phyloP scores from a whole-genome alignment of 2,797 vertebrate genomes.

The Tauraco hartlaubi region DNA sequence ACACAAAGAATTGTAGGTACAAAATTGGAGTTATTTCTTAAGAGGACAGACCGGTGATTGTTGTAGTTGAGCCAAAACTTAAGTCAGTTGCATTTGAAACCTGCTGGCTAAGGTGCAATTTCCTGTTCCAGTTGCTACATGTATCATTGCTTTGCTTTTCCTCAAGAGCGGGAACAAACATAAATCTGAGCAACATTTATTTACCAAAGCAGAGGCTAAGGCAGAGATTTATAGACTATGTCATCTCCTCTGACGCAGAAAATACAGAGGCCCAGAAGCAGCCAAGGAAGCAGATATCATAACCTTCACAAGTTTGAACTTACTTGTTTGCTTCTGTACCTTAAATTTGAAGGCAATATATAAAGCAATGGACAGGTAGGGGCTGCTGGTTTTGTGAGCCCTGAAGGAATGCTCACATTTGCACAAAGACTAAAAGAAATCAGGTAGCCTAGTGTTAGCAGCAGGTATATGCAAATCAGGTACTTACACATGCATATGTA shows the following conservation, averaged over 20 bases:
- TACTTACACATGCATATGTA: not conserved
- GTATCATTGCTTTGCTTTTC: not conserved
- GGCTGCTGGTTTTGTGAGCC: not conserved
- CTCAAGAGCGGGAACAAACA: not conserved
- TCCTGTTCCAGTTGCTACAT: slow-evolving; percentile 1
- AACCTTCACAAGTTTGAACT: not conserved
- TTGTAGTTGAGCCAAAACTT: not conserved
- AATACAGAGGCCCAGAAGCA: not conserved
- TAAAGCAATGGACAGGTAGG: not conserved
- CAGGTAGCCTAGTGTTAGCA: not conserved
- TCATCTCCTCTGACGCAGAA: slow-evolving; percentile 28
- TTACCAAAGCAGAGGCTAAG: not conserved
- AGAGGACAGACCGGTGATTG: not conserved
- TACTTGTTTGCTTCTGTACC: not conserved
- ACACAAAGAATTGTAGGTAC: not conserved
- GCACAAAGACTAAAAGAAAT: not conserved
- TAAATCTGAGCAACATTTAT: slow-evolving; percentile 23
- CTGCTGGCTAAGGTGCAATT: not conserved
- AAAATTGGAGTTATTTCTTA: not conserved
- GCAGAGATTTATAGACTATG: slow-evolving; percentile 4
- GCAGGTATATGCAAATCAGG: not conserved
- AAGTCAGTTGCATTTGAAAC: not conserved
- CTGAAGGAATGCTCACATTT: not conserved
- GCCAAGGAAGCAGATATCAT: not conserved
- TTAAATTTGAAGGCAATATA: not conserved